Conservation (phyloP, 2,888 invertebrate species). For the Carterocephalus palaemon region DNA sequence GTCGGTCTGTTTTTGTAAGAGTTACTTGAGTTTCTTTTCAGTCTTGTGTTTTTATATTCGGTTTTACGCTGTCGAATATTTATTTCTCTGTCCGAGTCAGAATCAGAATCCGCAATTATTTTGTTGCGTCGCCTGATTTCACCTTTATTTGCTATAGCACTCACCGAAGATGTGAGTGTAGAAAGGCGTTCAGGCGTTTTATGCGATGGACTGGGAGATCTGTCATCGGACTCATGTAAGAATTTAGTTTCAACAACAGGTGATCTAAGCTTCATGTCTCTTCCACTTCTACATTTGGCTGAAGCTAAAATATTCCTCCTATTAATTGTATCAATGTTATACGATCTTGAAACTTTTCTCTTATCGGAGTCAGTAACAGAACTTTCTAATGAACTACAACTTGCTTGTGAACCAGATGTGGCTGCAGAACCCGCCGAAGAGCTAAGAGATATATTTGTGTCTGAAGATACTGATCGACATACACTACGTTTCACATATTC, state of each 20-base stretch:
- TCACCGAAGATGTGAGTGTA: conserved; percentile 75
- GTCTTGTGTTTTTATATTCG: conserved; percentile 68
- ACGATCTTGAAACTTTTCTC: conserved; percentile 85
- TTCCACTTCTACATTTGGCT: conserved; percentile 90
- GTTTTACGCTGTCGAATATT: conserved; percentile 67
- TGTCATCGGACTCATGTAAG: conserved; percentile 78
- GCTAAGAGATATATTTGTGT: conserved; percentile 84
- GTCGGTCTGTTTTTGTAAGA: conserved; percentile 60
- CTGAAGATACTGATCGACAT: conserved; percentile 84
- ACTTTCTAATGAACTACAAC: conserved; percentile 82
- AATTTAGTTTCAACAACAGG: conserved; percentile 86
- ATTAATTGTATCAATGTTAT: conserved; percentile 90
- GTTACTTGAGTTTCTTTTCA: conserved; percentile 67
- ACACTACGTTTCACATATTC: conserved; percentile 78
- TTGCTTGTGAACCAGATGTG: conserved; percentile 86
- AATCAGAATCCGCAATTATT: conserved; percentile 66
- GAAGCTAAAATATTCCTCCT: conserved; percentile 92
- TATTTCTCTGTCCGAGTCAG: conserved; percentile 62
- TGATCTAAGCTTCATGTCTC: conserved; percentile 84
- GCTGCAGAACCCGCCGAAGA: conserved; percentile 85
- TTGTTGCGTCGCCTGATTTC: conserved; percentile 72
- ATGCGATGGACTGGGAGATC: conserved; percentile 69
- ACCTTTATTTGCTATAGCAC: conserved; percentile 74
- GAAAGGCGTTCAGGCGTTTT: conserved; percentile 76
- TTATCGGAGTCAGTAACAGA: conserved; percentile 81